A percentile compares a stretch with the other conserved stretches of the same genome.
phyloP scores from a whole-genome alignment of 2,888 invertebrate species.

The Baccha elongata region DNA sequence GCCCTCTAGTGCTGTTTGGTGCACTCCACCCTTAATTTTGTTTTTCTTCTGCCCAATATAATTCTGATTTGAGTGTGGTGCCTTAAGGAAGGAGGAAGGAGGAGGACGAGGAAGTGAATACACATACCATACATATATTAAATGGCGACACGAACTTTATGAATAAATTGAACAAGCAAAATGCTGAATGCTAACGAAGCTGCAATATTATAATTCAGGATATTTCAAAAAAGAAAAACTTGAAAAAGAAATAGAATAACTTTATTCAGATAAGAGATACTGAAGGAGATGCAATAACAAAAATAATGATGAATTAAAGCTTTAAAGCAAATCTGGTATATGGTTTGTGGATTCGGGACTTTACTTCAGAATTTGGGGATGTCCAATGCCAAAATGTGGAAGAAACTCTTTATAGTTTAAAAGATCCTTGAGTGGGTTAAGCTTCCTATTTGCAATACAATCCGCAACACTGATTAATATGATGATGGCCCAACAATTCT shows the following conservation, averaged over 20 bases:
- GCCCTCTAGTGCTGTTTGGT: conserved; percentile 10
- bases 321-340: too few species aligned
- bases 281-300: conserved; percentile 62
- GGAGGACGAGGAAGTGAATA: not conserved
- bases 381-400: too few species aligned
- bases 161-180: conserved; percentile 44
- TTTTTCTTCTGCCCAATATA: conserved; percentile 20
- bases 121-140: too few species aligned
- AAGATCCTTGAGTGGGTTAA: too few species aligned
- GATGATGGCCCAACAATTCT: too few species aligned
- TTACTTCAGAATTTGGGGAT: too few species aligned
- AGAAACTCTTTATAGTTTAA: too few species aligned
- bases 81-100: not conserved
- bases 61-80: conserved; percentile 15
- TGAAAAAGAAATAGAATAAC: not conserved
- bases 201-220: conserved; percentile 43
- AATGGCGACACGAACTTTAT: conserved; percentile 34
- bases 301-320: too few species aligned
- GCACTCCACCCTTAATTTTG: conserved; percentile 8
- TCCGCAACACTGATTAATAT: too few species aligned
- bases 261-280: conserved; percentile 49
- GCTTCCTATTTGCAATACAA: too few species aligned
- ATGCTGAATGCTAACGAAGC: conserved; percentile 46
- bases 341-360: too few species aligned
- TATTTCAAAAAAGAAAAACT: conserved; percentile 20